These are phyloP conservation scores for Patiria pectinifera DNA, from an alignment of 53 echinoderm and acorn worm species.

Conservation along the genomic window DNA sequence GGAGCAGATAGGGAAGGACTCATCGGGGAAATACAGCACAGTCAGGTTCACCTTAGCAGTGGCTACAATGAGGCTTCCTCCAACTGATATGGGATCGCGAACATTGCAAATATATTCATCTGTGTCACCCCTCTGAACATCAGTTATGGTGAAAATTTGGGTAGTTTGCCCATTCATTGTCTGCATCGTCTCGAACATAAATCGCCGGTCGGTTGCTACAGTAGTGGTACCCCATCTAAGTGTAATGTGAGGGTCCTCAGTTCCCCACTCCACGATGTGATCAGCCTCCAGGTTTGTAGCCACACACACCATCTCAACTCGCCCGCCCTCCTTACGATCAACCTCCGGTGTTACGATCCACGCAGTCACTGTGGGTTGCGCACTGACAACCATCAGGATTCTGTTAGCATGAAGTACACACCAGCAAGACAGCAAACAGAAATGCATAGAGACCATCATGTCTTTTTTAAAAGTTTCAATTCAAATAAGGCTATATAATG, in stretches of 20 bases:
- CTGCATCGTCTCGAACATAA: too few relatives aligned
- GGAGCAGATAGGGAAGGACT: conserved; percentile 45
- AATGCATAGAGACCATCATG: neutral
- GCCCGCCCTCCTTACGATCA: conserved; percentile 40
- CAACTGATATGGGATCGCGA: too few relatives aligned
- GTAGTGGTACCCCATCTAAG: neutral
- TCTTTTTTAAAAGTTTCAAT: neutral
- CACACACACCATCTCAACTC: conserved; percentile 19
- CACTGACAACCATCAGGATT: conserved; percentile 21
- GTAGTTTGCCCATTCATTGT: too few relatives aligned
- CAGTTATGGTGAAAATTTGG: too few relatives aligned
- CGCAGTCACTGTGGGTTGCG: conserved; percentile 11
- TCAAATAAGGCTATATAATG: too few relatives aligned
- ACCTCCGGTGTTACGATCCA: conserved; percentile 25
- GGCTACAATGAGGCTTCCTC: too few relatives aligned
- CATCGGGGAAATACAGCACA: conserved; percentile 41
- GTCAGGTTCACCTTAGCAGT: conserved; percentile 31
- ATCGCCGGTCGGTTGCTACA: too few relatives aligned
- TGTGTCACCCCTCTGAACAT: too few relatives aligned
- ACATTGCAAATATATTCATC: too few relatives aligned
- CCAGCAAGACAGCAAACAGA: neutral
- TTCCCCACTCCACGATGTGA: conserved; percentile 20
- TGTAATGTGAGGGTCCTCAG: neutral
- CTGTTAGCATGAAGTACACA: too few relatives aligned
- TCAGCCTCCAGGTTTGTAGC: neutral